Evolutionary conservation across 2,797 vertebrate genomes (phyloP).

Genomic region (Meriones psammophilus): DNA sequence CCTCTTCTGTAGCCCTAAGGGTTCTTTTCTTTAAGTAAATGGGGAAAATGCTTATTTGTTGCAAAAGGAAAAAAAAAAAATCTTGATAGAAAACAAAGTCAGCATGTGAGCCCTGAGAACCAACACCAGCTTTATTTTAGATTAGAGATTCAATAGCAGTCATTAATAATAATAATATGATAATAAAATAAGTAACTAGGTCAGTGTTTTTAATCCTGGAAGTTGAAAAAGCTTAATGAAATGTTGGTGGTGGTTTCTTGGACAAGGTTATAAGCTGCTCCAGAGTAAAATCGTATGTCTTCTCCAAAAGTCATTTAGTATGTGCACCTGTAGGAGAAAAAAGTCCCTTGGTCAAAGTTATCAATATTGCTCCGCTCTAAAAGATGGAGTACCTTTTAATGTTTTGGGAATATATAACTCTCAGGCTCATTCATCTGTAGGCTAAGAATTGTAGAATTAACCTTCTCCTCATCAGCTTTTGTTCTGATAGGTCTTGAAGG

Average conservation of each 20-base stretch:
- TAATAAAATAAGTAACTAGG: background rate
- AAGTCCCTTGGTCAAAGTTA: background rate
- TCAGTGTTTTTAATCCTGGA: constrained; percentile 25
- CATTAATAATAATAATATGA: background rate
- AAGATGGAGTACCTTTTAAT: background rate
- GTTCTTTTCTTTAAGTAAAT: constrained; percentile 6
- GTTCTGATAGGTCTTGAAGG: background rate
- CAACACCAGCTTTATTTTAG: constrained; percentile 4
- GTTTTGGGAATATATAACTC: constrained; percentile 2
- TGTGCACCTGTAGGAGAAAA: background rate
- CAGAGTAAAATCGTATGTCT: constrained; percentile 13
- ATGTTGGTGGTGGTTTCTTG: background rate
- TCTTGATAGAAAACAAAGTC: constrained; percentile 31
- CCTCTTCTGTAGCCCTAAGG: constrained; percentile 36
- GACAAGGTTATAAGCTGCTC: constrained; percentile 7
- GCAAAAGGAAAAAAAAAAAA: background rate
- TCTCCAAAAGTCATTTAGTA: background rate
- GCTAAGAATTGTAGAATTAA: background rate
- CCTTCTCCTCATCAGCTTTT: constrained; percentile 20
- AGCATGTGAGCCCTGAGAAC: background rate
- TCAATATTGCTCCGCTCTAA: background rate
- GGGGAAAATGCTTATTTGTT: constrained; percentile 24
- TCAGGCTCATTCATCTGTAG: constrained; percentile 31
- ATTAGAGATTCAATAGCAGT: background rate
- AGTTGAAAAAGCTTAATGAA: constrained; percentile 31